phyloP scores from a whole-genome alignment of 2,797 vertebrate species.

The Chelidonichthys spinosus region DNA sequence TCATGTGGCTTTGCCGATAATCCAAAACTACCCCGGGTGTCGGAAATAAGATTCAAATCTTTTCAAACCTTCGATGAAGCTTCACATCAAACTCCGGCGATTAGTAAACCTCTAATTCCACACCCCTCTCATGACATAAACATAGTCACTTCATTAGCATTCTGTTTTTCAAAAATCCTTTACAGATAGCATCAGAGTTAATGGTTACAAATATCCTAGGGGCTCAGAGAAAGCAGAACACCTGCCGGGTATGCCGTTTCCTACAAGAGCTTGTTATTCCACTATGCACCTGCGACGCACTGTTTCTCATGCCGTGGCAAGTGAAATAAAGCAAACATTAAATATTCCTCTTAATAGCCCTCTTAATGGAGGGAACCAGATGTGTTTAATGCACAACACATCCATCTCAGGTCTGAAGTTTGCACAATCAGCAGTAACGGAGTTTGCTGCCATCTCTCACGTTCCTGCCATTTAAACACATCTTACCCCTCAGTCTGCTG shows the following conservation, averaged over 20 bases:
- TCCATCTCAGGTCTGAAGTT: slow-evolving; percentile 50
- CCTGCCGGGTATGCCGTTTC: slow-evolving; percentile 21
- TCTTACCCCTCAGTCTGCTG: slow-evolving; percentile 39
- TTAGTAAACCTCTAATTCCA: slow-evolving; percentile 1
- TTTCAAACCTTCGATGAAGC: not conserved
- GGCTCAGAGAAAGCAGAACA: slow-evolving; percentile 12
- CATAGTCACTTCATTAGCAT: slow-evolving; percentile 5
- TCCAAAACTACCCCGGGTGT: not conserved
- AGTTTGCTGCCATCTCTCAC: slow-evolving; percentile 35
- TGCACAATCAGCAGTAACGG: slow-evolving; percentile 44
- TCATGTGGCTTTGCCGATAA: not conserved
- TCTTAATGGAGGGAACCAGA: slow-evolving; percentile 51
- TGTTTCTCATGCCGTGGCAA: slow-evolving; percentile 21
- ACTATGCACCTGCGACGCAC: slow-evolving; percentile 30
- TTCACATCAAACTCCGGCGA: not conserved
- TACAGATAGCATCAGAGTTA: slow-evolving; percentile 2
- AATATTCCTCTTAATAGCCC: slow-evolving; percentile 36
- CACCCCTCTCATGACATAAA: not conserved
- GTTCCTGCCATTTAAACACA: slow-evolving; percentile 51
- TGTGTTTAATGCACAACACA: slow-evolving; percentile 51
- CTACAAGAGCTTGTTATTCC: slow-evolving; percentile 4
- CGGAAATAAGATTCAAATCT: not conserved
- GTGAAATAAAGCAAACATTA: slow-evolving; percentile 58
- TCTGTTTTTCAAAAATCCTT: not conserved
- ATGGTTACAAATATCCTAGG: not conserved